Evolutionary conservation across 2,797 vertebrate species (phyloP), one percentile per base, ranked within the genome.

Genomic region (Epinephelus malabaricus): DNA sequence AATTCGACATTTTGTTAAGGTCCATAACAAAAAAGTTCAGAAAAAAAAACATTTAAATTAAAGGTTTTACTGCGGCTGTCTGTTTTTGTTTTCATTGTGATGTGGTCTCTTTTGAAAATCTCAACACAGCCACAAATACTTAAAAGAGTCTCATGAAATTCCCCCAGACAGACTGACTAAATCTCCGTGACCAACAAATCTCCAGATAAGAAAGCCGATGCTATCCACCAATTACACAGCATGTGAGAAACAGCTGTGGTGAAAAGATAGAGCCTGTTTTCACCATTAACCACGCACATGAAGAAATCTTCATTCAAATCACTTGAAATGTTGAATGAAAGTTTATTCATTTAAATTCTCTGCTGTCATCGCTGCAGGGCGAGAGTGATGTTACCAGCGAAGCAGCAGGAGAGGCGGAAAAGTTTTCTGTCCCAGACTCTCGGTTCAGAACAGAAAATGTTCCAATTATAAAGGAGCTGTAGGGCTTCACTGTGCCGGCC

Each of bases 381-480:
- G 3, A 76, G 6, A 43, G 60, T 7, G 13, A 30, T 8, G 34
- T 69, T 34, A 63, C 6, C 34, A 25, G 46, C 10, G 51, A 69
- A 56, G 47, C 49, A 2, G 13, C 25, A 67, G 34, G 10, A 25
- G 40, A 25, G 27, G 8, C 7, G 10, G 18, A 59, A 49, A n/a
- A 21, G 34, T 34, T 56, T 78, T 18, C 11, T 18, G 50, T 23
- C 58, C 50, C 59, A 63, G 50, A 55, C 34, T 63, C n/a, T 58
- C 45, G 46, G 49, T 46, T 38, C 34, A 63, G 54, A 51, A 61
- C 21, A 50, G 50, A 40, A 61, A 46, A 30, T 68, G 19, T 30
- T 51, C 18, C 23, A 63, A 10, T 80, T 53, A 45, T 34, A 61
- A 60, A 60, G 17, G 12, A 34, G 64, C 49, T 68, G 50, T 21